Conservation (phyloP, 1,140 invertebrate genomes). For the Philotrypesis tridentata region DNA sequence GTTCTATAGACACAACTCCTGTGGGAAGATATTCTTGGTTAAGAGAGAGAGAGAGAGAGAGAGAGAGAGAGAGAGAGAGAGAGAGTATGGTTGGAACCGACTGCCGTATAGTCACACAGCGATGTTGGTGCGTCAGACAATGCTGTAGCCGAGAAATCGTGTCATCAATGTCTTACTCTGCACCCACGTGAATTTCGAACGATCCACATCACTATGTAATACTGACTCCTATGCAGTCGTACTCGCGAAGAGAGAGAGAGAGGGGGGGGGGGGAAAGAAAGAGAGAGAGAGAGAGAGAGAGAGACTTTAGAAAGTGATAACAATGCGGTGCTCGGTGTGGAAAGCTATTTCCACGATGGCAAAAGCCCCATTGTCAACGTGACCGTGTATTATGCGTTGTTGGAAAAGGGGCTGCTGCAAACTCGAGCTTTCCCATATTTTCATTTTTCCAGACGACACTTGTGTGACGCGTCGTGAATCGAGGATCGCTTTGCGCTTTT, state of each 20-base stretch:
- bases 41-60: background rate
- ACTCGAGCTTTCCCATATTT: background rate
- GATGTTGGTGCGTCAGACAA: background rate
- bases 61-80: background rate
- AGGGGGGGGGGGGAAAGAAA: background rate
- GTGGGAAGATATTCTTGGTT: background rate
- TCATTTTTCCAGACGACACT: background rate
- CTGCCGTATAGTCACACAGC: background rate
- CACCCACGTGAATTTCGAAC: background rate
- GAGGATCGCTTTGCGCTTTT: conserved; percentile 22
- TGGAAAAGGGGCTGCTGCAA: background rate
- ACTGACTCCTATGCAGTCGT: background rate
- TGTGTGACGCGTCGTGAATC: background rate
- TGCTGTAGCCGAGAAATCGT: background rate
- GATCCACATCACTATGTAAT: background rate
- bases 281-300: background rate
- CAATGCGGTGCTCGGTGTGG: background rate
- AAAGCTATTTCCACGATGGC: conserved; percentile 13
- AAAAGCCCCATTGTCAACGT: background rate
- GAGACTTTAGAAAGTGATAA: conserved; percentile 3
- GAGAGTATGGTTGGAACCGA: background rate
- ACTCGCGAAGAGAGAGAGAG: background rate
- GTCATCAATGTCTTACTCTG: conserved; percentile 1
- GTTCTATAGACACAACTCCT: background rate
- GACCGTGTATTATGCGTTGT: background rate